phyloP scores from a whole-genome alignment of 2,113 vertebrate species.

The Syngnathus typhle region DNA sequence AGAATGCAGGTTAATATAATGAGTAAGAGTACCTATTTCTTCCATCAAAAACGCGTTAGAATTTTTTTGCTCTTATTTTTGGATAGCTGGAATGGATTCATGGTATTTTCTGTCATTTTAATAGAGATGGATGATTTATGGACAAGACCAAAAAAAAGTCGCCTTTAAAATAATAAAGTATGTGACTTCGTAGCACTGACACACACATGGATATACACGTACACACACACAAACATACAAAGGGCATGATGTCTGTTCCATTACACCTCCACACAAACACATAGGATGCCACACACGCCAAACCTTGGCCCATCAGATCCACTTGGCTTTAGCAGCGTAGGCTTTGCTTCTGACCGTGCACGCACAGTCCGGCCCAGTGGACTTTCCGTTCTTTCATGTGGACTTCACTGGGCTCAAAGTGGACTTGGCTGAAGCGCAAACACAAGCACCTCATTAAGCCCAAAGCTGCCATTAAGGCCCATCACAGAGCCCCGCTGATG shows the following conservation, averaged over 20 bases:
- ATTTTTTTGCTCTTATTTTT: too few species aligned
- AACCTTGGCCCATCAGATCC: neutral
- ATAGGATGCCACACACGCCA: neutral
- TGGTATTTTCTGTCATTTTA: too few species aligned
- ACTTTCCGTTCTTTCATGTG: slow-evolving; percentile 25
- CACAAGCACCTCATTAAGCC: slow-evolving; percentile 61
- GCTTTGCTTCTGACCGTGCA: slow-evolving; percentile 4
- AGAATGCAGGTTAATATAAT: too few species aligned
- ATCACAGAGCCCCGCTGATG: slow-evolving; percentile 37
- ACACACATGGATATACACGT: slow-evolving; percentile 1
- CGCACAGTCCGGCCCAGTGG: slow-evolving; percentile 7
- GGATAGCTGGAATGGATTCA: too few species aligned
- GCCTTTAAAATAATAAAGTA: neutral
- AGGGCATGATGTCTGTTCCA: neutral
- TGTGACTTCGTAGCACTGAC: neutral
- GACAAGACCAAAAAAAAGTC: too few species aligned
- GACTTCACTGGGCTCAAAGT: slow-evolving; percentile 48
- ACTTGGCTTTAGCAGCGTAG: slow-evolving; percentile 13
- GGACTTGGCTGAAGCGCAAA: slow-evolving; percentile 57
- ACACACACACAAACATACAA: slow-evolving; percentile 1
- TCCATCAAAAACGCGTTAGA: too few species aligned
- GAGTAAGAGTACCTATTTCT: too few species aligned
- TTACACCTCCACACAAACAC: slow-evolving; percentile 16
- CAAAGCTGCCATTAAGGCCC: slow-evolving; percentile 41
- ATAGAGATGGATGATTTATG: too few species aligned